Percentiles rank a stretch among this genome's conserved stretches.
These are phyloP conservation scores for Actinia equina DNA, from an alignment of 64 coral and sea anemone genomes.

Conservation along the genomic window DNA sequence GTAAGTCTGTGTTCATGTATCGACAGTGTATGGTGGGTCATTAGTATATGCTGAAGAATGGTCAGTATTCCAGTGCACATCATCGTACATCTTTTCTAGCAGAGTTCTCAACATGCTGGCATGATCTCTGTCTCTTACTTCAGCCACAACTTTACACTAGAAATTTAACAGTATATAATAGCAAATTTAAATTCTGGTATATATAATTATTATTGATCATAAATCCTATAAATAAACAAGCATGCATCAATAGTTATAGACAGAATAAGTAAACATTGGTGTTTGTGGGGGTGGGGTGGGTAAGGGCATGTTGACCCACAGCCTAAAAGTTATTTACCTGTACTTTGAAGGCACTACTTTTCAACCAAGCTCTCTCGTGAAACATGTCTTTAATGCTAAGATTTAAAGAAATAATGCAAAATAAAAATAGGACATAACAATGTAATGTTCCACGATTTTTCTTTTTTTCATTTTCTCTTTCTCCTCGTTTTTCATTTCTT, in stretches of 20 bases:
- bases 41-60: constrained; percentile 48
- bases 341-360: constrained; percentile 35
- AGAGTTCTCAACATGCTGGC: constrained; percentile 45
- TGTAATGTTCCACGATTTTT: background rate
- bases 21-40: background rate
- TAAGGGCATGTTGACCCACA: too few relatives aligned
- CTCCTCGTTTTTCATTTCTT: background rate
- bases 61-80: constrained; percentile 81
- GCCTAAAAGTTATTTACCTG: constrained; percentile 4
- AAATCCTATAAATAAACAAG: background rate
- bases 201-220: too few relatives aligned
- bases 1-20: background rate
- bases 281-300: background rate
- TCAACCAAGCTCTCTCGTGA: constrained; percentile 56
- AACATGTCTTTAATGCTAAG: constrained; percentile 52
- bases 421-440: background rate
- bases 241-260: background rate
- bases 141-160: constrained; percentile 74
- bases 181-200: background rate
- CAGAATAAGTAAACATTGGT: too few relatives aligned
- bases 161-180: background rate
- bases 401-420: background rate
- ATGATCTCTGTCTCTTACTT: constrained; percentile 68
- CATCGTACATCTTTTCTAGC: constrained; percentile 65
- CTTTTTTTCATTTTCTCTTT: background rate